Evolutionary conservation across 2,888 invertebrate species (phyloP).

Genomic region (Acronicta aceris): DNA sequence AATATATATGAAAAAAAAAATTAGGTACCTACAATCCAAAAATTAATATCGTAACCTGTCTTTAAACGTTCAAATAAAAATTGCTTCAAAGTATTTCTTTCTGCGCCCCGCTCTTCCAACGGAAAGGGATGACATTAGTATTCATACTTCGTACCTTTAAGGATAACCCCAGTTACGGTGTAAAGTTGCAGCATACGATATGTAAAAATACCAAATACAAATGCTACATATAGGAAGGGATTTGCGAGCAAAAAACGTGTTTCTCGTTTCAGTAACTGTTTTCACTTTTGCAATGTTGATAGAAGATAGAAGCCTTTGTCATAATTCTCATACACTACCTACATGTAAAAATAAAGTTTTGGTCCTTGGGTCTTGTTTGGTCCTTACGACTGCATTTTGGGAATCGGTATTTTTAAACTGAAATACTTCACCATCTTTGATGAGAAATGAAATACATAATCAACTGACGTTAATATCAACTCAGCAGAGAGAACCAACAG

Average conservation of each 20-base stretch:
- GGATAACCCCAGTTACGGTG: conserved; percentile 56
- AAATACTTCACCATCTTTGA: too few species aligned
- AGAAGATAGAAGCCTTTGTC: conserved; percentile 24
- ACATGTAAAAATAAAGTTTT: too few species aligned
- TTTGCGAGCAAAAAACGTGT: conserved; percentile 37
- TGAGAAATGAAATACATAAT: too few species aligned
- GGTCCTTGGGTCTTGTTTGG: too few species aligned
- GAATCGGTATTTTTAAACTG: too few species aligned
- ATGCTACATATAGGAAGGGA: conserved; percentile 17
- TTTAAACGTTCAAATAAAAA: conserved; percentile 42
- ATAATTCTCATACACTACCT: too few species aligned
- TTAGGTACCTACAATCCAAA: too few species aligned
- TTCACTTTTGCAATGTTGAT: conserved; percentile 51
- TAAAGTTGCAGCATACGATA: conserved; percentile 45
- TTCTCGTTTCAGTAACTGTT: conserved; percentile 36
- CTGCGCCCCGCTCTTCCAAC: conserved; percentile 34
- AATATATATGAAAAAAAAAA: too few species aligned
- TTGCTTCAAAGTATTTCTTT: conserved; percentile 38
- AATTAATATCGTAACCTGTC: conserved; percentile 7
- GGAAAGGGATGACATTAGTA: conserved; percentile 51
- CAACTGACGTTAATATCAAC: too few species aligned
- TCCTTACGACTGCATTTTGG: too few species aligned
- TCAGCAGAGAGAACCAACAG: too few species aligned
- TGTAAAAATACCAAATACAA: conserved; percentile 48
- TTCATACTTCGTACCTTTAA: conserved; percentile 42